Base-by-base conservation (phyloP, 2,113 vertebrate genomes). In the Garra rufa region DNA sequence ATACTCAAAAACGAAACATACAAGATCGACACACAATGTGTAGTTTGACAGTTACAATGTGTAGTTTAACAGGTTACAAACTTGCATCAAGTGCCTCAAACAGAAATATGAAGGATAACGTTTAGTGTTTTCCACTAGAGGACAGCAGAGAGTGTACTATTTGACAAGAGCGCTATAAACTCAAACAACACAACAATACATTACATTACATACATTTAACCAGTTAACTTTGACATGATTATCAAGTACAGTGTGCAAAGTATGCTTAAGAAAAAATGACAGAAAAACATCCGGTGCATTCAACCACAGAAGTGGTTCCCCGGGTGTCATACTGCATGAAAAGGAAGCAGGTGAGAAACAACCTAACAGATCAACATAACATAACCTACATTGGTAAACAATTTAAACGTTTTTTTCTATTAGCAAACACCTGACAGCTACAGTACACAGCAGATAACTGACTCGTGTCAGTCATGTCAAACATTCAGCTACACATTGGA, bases 301-400 rank as follows among this genome's bases (percentile, higher is more conserved):
- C 4, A 43, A 75, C 73, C 43, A 75, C 43, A 78, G n/a, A 43
- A 78, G 3, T 26, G 21, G 19, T 57, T 43, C 21, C 19, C 52
- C 4, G 28, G 14, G 28, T 57, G n/a, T 9, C 2, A 19, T 10
- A 48, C 14, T 52, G 26, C 74, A 34, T 6, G 26, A 30, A 34
- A 59, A 57, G 75, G 30, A 77, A 77, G 75, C 75, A 77, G 75
- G 50, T 77, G 21, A 77, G 55, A 41, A 50, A 28, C 46, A 30
- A 9, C 14, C 7, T 9, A 9, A 77, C 30, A 24, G 19, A 24
- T 44, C 69, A 71, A 44, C 69, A n/a, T 2, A 57, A 1, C 11
- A 14, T 6, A 57, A 30, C 30, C 50, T 57, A 57, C 21, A 77
- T 57, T 38, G 8, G 10, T 15, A 10, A 76, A 77, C 10, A n/a